These are phyloP conservation scores for Dexiosoma caninum DNA, from an alignment of 2,888 invertebrate genomes.

Conservation along the genomic window DNA sequence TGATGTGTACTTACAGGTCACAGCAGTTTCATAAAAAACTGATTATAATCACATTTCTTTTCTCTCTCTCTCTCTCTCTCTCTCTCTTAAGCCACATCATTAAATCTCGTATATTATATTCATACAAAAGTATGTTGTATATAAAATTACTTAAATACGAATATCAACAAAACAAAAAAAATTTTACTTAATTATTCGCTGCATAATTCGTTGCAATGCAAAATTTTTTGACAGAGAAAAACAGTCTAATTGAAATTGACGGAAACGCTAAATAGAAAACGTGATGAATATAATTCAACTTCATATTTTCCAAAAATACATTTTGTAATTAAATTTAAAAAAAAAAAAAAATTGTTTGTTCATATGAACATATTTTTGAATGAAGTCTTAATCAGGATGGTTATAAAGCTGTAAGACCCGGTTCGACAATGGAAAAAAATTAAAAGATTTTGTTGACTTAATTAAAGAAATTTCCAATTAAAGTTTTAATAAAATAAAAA, in stretches of 20 bases:
- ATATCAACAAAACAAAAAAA: neutral
- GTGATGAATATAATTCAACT: too few relatives aligned
- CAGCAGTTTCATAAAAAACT: conserved; percentile 50
- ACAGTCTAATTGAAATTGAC: conserved; percentile 17
- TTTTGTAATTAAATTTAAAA: too few relatives aligned
- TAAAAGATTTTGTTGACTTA: too few relatives aligned
- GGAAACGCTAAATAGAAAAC: neutral
- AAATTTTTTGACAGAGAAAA: conserved; percentile 1
- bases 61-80: conserved; percentile 17
- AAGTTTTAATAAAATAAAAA: too few relatives aligned
- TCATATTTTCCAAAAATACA: too few relatives aligned
- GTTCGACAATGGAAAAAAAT: too few relatives aligned
- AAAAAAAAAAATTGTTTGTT: too few relatives aligned
- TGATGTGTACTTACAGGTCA: conserved; percentile 56
- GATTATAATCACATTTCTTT: conserved; percentile 58
- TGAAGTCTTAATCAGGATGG: too few relatives aligned
- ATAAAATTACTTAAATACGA: neutral
- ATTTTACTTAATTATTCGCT: neutral
- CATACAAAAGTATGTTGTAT: neutral
- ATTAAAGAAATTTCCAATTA: too few relatives aligned
- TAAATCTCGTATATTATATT: conserved; percentile 38
- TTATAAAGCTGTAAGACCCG: too few relatives aligned
- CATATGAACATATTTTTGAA: too few relatives aligned
- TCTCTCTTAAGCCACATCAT: conserved; percentile 56
- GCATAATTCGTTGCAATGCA: neutral